Conservation (phyloP, 2,797 vertebrate species). For the Sebastes taczanowskii region DNA sequence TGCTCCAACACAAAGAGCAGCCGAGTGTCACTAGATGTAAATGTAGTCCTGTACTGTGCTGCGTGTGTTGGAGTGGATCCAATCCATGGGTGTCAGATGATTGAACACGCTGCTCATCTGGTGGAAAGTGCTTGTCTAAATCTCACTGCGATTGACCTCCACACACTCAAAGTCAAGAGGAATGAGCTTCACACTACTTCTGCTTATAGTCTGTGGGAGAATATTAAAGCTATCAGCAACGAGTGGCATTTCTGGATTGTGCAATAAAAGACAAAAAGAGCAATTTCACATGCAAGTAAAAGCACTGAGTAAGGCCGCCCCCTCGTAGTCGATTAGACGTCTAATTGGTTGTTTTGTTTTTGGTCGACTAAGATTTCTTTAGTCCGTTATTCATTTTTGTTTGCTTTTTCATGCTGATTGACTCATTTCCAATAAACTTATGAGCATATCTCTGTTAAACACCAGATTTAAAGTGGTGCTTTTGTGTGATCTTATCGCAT, state of each 20-base stretch:
- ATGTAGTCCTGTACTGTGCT: not conserved
- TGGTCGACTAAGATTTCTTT: no score
- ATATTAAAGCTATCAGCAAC: not conserved
- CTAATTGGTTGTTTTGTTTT: no score
- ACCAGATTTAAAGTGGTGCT: no score
- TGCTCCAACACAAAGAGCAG: no score
- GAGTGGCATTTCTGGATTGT: not conserved
- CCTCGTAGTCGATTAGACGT: no score
- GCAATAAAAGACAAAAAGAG: not conserved
- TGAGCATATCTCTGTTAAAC: no score
- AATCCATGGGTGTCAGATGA: not conserved
- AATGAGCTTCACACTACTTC: not conserved
- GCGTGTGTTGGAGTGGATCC: not conserved
- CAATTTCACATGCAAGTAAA: not conserved
- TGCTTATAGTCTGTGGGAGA: not conserved
- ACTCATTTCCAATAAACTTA: no score
- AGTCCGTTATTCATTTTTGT: no score
- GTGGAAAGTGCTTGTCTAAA: not conserved
- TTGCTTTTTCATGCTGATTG: no score
- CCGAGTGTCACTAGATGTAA: not conserved
- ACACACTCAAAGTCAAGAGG: not conserved
- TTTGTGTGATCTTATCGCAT: no score
- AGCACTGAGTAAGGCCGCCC: not conserved
- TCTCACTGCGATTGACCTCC: not conserved
- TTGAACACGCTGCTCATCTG: not conserved